Conservation (phyloP, 2,113 vertebrate genomes). For the Coryphaenoides rupestris region DNA sequence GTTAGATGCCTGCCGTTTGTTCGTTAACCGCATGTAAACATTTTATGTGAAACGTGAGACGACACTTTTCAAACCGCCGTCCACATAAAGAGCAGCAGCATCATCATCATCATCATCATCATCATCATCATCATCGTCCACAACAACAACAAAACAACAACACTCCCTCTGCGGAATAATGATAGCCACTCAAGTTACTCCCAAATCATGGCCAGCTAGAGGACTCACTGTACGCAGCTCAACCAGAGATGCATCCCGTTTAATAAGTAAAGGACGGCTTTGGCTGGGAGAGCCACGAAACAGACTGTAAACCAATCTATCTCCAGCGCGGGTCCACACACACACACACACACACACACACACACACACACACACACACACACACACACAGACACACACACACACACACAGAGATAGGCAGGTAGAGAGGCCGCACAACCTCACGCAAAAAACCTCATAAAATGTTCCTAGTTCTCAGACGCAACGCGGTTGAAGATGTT, state of each 20-base stretch:
- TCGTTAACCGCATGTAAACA: too few species aligned
- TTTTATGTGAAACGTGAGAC: too few species aligned
- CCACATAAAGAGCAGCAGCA: background rate
- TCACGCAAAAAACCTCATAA: too few species aligned
- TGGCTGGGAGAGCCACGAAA: slow-evolving; percentile 49
- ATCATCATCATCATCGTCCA: background rate
- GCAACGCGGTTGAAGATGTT: too few species aligned
- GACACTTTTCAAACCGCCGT: background rate
- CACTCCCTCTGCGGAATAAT: slow-evolving; percentile 2
- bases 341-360: too few species aligned
- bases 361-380: too few species aligned
- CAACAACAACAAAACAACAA: slow-evolving; percentile 7
- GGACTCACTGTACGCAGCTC: slow-evolving; percentile 25
- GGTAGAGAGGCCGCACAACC: too few species aligned
- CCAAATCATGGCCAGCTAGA: slow-evolving; percentile 39
- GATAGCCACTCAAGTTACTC: slow-evolving; percentile 31
- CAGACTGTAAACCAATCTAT: slow-evolving; percentile 51
- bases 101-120: background rate
- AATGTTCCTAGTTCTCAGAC: too few species aligned
- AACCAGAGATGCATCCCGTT: slow-evolving; percentile 52
- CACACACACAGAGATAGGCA: background rate
- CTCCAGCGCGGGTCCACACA: slow-evolving; percentile 8
- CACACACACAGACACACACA: too few species aligned
- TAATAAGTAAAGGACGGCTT: slow-evolving; percentile 57
- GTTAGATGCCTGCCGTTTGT: too few species aligned